Evolutionary conservation across 2,888 invertebrate species (phyloP).

Genomic region (Gymnosoma rotundatum): DNA sequence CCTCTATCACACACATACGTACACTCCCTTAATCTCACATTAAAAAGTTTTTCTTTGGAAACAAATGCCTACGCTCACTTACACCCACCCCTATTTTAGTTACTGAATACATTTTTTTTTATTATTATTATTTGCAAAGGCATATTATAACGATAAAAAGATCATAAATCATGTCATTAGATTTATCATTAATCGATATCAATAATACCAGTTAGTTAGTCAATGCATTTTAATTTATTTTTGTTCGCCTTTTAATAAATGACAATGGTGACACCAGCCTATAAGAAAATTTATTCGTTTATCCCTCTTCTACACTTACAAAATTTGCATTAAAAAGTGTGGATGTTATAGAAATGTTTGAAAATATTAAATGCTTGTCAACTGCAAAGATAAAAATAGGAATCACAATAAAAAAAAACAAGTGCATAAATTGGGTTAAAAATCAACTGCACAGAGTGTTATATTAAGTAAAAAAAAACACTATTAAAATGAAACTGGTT

Average conservation of each 20-base stretch:
- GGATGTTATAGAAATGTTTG: background rate
- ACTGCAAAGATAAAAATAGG: too few species aligned
- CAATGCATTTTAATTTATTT: conserved; percentile 53
- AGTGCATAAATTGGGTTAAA: too few species aligned
- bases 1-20: too few species aligned
- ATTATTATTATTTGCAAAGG: background rate
- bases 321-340: background rate
- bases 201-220: conserved; percentile 51
- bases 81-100: background rate
- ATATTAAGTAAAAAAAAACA: too few species aligned
- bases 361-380: too few species aligned
- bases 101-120: background rate
- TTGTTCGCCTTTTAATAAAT: conserved; percentile 45
- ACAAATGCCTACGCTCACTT: background rate
- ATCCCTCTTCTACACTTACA: background rate
- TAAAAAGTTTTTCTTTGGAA: conserved; percentile 28
- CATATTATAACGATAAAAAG: conserved; percentile 56
- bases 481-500: too few species aligned
- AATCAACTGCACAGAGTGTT: too few species aligned
- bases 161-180: conserved; percentile 68
- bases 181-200: conserved; percentile 68
- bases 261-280: conserved; percentile 43
- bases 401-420: too few species aligned
- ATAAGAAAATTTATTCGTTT: conserved; percentile 1
- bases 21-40: conserved; percentile 4